Base-by-base conservation (phyloP, 2,888 invertebrate genomes). In the Cheilosia soror region DNA sequence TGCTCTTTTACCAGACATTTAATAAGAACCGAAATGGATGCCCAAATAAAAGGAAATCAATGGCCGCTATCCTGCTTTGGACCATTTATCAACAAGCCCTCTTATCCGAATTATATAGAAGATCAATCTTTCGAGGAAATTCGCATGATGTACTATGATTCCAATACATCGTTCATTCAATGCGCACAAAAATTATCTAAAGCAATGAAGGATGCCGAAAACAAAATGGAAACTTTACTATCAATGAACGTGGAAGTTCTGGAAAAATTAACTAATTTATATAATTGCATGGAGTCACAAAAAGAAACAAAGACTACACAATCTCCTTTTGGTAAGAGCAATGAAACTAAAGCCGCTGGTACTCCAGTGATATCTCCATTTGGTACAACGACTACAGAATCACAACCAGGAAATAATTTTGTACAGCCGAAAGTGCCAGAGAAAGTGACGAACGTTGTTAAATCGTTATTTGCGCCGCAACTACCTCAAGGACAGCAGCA, bases 121-220 rank as follows among this genome's bases (percentile, higher is more conserved):
- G 96, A 96, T 89, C 91, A 96, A 25, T 96, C 96, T 0, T 95
- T 95, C 9, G 97, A 98, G 89, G 97, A 97, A 93, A 93, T 96
- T 0, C 93, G 97, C 75, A 93, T 94, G 84, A 94, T 95, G 72
- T 96, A 95, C 88, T 96, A 96, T 89, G 95, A 96, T 89, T 95
- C 96, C 88, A 94, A 94, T 58, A 94, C 93, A 82, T 95, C 96
- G 76, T 95, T 93, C 66, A 90, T 95, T 2, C 94, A 95, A 5
- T 93, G 95, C 90, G 95, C 95, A 90, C 90, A 93, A 73, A 93
- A 94, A 87, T 93, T 94, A 73, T 93, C 93, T 88, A 92, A 93
- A 84, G 89, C 94, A 78, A 92, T 93, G 29, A 92, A 93, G 87
- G 93, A 93, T 15, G 93, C 93, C 58, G 92, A 93, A 65, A 91